Conservation (phyloP, 30 jellyfish, hydroid and myxozoan species). For the Turritopsis dohrnii region DNA sequence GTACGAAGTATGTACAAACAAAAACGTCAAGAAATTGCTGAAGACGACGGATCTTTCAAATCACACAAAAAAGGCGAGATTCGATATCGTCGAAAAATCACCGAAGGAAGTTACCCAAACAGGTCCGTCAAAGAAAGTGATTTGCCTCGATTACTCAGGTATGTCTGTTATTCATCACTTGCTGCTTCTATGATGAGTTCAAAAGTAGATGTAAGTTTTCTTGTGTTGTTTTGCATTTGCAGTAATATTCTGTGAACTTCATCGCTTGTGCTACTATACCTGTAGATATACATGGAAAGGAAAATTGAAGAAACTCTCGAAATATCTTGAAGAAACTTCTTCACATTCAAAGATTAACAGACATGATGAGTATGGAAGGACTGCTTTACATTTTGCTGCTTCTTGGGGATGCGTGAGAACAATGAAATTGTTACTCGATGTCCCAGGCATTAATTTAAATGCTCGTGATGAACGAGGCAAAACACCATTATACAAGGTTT, state of each 20-base stretch:
- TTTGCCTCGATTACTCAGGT: not conserved
- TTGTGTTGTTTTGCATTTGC: not conserved
- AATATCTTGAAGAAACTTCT: not conserved
- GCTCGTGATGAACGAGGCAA: conserved; percentile 18
- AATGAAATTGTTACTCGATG: conserved; percentile 13
- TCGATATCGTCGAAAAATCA: not conserved
- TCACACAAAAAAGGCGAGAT: not conserved
- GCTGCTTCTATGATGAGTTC: not conserved
- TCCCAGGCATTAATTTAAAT: conserved; percentile 12
- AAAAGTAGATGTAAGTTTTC: not conserved
- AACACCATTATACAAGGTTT: conserved; percentile 15
- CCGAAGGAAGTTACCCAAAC: conserved; percentile 15
- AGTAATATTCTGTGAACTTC: not conserved
- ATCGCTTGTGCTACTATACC: not conserved
- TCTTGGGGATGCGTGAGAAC: conserved; percentile 22
- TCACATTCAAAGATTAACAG: not conserved
- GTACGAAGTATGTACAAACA: not conserved
- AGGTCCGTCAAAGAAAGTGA: not conserved
- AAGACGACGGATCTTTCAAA: not conserved
- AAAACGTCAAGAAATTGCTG: not conserved
- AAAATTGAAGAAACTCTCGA: conserved; percentile 3
- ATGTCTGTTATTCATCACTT: not conserved
- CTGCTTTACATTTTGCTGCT: conserved; percentile 17
- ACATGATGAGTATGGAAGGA: conserved; percentile 9
- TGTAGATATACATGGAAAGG: conserved; percentile 23